Conservation (phyloP, 2,888 invertebrate genomes). For the Bruchidius siliquastri region DNA sequence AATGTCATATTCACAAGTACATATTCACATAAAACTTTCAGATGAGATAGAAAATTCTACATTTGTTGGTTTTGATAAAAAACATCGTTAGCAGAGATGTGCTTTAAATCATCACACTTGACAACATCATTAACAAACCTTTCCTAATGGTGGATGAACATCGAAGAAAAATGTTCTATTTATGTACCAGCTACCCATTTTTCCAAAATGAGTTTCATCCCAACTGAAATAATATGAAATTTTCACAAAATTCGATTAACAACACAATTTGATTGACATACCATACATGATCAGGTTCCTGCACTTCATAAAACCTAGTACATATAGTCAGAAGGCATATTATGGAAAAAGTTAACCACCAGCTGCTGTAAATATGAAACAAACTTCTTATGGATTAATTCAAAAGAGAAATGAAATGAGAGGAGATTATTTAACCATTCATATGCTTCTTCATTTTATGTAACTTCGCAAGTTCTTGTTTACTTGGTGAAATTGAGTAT, state of each 20-base stretch:
- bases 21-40: no score
- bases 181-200: slow-evolving; percentile 98
- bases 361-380: slow-evolving; percentile 37
- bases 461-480: no score
- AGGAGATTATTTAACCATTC: no score
- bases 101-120: background rate
- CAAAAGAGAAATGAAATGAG: no score
- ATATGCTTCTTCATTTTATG: no score
- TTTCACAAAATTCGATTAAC: slow-evolving; percentile 8
- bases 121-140: slow-evolving; percentile 53
- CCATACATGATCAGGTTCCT: slow-evolving; percentile 93
- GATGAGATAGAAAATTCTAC: no score
- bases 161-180: slow-evolving; percentile 97
- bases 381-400: background rate
- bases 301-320: slow-evolving; percentile 84
- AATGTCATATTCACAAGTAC: no score
- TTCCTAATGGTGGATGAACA: slow-evolving; percentile 95
- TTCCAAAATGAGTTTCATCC: slow-evolving; percentile 99
- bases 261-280: slow-evolving; percentile 42
- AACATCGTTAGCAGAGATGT: no score
- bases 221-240: slow-evolving; percentile 60
- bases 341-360: slow-evolving; percentile 65
- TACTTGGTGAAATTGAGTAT: no score
- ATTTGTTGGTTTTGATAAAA: no score
- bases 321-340: slow-evolving; percentile 63